Conservation (phyloP, 2,888 invertebrate species). For the Zootermopsis nevadensis region DNA sequence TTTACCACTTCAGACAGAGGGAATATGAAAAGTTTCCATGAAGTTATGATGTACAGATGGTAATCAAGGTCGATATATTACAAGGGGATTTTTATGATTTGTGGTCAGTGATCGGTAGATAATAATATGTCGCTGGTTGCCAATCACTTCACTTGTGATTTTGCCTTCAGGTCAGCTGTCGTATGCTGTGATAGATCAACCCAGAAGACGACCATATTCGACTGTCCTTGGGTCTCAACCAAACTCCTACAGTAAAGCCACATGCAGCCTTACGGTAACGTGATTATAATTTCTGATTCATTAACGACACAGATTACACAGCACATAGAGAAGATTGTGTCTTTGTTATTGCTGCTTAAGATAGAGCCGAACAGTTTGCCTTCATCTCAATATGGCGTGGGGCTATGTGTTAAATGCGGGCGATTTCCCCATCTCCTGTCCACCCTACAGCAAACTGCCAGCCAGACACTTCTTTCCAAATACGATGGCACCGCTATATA, state of each 20-base stretch:
- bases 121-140: too few species aligned
- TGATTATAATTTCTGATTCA: too few species aligned
- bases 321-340: not conserved
- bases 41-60: not conserved
- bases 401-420: constrained; percentile 40
- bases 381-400: not conserved
- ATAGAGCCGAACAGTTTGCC: constrained; percentile 18
- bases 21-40: not conserved
- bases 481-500: constrained; percentile 32
- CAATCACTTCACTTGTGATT: too few species aligned
- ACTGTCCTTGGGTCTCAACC: too few species aligned
- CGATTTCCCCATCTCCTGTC: not conserved
- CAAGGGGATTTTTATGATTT: not conserved
- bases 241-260: too few species aligned
- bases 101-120: not conserved
- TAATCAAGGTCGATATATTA: not conserved
- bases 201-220: too few species aligned
- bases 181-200: too few species aligned
- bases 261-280: too few species aligned
- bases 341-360: not conserved
- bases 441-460: not conserved
- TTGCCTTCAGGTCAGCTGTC: too few species aligned
- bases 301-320: too few species aligned
- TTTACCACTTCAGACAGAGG: not conserved
- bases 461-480: constrained; percentile 15